phyloP scores from a whole-genome alignment of 92 coral and sea anemone genomes.

The Heliopora coerulea region DNA sequence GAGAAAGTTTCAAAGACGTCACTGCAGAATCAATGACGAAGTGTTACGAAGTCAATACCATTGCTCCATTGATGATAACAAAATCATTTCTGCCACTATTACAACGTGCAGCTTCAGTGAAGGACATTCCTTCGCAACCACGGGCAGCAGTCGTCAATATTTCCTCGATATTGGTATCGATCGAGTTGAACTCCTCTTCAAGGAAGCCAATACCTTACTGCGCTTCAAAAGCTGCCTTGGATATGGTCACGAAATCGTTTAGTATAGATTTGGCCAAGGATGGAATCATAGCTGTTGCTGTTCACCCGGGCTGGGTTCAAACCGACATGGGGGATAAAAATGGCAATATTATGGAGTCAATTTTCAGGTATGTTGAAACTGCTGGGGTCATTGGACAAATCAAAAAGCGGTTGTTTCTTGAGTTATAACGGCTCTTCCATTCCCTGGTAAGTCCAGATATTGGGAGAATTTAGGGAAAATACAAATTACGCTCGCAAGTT shows the following conservation, averaged over 20 bases:
- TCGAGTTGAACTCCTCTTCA: neutral
- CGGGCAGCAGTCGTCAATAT: constrained; percentile 26
- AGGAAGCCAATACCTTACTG: constrained; percentile 24
- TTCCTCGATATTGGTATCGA: constrained; percentile 16
- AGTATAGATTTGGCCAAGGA: constrained; percentile 61
- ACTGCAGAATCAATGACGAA: constrained; percentile 67
- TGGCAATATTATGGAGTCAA: too few relatives aligned
- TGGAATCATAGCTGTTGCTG: constrained; percentile 58
- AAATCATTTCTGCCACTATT: constrained; percentile 24
- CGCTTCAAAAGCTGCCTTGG: constrained; percentile 63
- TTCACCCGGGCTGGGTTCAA: constrained; percentile 78
- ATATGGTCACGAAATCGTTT: constrained; percentile 62
- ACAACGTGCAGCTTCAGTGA: constrained; percentile 12
- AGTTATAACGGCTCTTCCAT: constrained; percentile 47
- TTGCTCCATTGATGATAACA: constrained; percentile 70
- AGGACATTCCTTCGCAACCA: neutral
- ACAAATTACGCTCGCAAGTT: too few relatives aligned
- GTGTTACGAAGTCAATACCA: constrained; percentile 55
- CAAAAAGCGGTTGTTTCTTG: constrained; percentile 57
- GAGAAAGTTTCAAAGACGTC: too few relatives aligned
- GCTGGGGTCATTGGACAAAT: constrained; percentile 55
- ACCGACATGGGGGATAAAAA: constrained; percentile 71
- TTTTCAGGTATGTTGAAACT: constrained; percentile 58
- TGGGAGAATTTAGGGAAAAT: too few relatives aligned
- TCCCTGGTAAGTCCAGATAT: constrained; percentile 40